phyloP scores from a whole-genome alignment of 2,888 invertebrate species.

The Pseudanteris insignis region DNA sequence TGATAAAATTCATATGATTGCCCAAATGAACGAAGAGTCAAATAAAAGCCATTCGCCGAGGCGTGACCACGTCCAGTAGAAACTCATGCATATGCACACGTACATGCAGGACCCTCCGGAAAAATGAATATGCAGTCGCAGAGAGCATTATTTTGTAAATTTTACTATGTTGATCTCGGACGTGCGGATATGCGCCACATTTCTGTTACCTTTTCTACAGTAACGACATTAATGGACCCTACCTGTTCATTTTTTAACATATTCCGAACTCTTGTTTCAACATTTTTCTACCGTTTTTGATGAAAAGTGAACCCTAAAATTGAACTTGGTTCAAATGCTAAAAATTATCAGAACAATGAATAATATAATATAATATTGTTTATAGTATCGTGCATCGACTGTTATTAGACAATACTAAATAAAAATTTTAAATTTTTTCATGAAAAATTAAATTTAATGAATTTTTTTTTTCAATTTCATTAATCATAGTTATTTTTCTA shows the following conservation, averaged over 20 bases:
- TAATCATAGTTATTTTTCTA: too few relatives aligned
- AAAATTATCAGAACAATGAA: too few relatives aligned
- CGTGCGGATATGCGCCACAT: constrained; percentile 39
- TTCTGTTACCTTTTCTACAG: constrained; percentile 36
- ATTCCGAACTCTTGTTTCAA: too few relatives aligned
- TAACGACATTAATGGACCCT: constrained; percentile 27
- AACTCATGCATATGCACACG: constrained; percentile 61
- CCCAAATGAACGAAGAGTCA: constrained; percentile 40
- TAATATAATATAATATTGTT: too few relatives aligned
- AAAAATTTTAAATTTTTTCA: too few relatives aligned
- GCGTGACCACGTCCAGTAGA: constrained; percentile 54
- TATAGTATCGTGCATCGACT: too few relatives aligned
- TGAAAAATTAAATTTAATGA: too few relatives aligned
- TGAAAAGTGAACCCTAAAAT: too few relatives aligned
- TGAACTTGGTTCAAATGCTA: too few relatives aligned
- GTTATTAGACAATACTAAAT: too few relatives aligned
- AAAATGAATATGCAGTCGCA: constrained; percentile 61
- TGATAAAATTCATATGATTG: constrained; percentile 35
- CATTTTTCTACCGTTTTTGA: too few relatives aligned
- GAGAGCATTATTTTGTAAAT: constrained; percentile 56
- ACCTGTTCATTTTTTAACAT: constrained; percentile 7
- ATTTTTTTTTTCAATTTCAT: too few relatives aligned
- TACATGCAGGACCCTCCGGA: constrained; percentile 51
- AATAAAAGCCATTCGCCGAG: constrained; percentile 51
- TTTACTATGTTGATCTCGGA: constrained; percentile 50